phyloP scores from a whole-genome alignment of 2,797 vertebrate species.

The Pogoniulus pusillus region DNA sequence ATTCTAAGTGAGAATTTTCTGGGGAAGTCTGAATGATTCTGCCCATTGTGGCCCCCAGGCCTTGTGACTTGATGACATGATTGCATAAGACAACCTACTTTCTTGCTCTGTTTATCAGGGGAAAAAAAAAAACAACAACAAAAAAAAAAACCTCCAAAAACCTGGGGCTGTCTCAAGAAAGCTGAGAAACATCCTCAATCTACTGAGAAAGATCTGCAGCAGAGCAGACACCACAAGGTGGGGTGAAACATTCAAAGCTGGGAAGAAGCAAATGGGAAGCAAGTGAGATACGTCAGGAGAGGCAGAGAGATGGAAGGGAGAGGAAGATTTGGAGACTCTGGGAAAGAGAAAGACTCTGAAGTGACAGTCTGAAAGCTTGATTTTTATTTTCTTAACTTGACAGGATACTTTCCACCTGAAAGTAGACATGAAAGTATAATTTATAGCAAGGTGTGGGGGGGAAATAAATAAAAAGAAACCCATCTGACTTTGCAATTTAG shows the following conservation, averaged over 20 bases:
- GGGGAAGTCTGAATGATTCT: not conserved
- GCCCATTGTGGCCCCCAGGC: not conserved
- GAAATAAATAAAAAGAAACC: not conserved
- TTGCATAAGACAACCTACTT: not conserved
- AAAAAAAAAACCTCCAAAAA: too few relatives aligned
- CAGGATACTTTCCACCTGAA: not conserved
- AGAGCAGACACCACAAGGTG: not conserved
- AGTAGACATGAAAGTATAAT: not conserved
- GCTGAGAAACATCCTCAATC: not conserved
- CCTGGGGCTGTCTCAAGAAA: not conserved
- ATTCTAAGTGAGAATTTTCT: not conserved
- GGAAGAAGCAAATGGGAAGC: not conserved
- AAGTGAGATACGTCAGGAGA: not conserved
- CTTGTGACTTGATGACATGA: not conserved
- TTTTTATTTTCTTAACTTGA: not conserved
- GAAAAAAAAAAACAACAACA: too few relatives aligned
- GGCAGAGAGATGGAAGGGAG: not conserved
- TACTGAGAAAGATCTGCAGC: not conserved
- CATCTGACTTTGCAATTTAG: not conserved
- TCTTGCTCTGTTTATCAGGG: not conserved
- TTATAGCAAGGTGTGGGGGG: not conserved
- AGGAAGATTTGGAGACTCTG: not conserved
- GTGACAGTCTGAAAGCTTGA: not conserved
- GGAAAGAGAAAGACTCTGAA: not conserved
- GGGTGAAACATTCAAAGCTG: not conserved